Evolutionary conservation across 37 sponge, comb jelly and placozoan species (phyloP).

Genomic region (Geodia barretti): DNA sequence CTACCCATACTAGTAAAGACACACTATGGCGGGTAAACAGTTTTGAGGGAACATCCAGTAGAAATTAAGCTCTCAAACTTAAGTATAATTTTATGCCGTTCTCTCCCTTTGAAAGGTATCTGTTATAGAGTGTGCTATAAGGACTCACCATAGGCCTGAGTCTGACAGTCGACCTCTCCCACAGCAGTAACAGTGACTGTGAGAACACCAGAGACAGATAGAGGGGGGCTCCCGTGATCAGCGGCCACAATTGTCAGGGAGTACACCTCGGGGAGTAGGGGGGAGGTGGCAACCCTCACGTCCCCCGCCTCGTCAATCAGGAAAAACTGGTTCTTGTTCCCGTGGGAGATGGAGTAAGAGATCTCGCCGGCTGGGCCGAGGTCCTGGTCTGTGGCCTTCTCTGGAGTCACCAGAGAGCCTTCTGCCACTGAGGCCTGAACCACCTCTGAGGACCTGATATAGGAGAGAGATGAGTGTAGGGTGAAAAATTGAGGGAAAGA

Average conservation of each 20-base stretch:
- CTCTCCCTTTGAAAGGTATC: no score
- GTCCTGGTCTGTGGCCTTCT: constrained; percentile 51
- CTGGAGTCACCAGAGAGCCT: constrained; percentile 11
- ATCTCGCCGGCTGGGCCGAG: constrained; percentile 32
- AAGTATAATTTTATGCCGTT: no score
- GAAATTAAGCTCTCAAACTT: no score
- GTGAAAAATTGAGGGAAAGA: no score
- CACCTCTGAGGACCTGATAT: no score
- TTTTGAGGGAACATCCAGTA: no score
- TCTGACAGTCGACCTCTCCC: constrained; percentile 24
- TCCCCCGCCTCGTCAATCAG: background rate
- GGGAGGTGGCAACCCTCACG: constrained; percentile 5
- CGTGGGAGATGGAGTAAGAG: constrained; percentile 37
- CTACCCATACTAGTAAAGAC: no score
- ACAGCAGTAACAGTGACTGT: constrained; percentile 38
- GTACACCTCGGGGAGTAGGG: constrained; percentile 33
- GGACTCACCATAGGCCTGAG: constrained; percentile 10
- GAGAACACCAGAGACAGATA: constrained; percentile 11
- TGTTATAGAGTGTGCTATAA: background rate
- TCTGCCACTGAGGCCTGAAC: background rate
- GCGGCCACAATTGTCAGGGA: constrained; percentile 28
- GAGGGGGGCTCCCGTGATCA: constrained; percentile 36
- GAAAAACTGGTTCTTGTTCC: constrained; percentile 54
- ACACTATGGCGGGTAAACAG: no score
- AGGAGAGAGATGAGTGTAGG: no score